A percentile compares a stretch with the other conserved stretches of the same genome.
Evolutionary conservation across 2,113 vertebrate genomes (phyloP).

Genomic region (Irena cyanogastra): DNA sequence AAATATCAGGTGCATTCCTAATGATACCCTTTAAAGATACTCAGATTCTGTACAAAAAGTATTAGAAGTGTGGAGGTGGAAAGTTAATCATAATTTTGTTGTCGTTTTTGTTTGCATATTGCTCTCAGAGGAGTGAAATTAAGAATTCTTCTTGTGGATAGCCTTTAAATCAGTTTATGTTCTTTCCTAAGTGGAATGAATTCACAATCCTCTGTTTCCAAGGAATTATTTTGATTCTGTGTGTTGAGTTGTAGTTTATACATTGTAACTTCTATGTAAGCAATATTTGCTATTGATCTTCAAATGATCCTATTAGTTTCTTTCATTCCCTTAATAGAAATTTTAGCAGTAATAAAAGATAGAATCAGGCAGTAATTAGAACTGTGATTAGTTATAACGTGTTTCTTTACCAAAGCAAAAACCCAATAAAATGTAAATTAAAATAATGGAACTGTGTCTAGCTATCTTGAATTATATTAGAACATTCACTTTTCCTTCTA

Average conservation of each 20-base stretch:
- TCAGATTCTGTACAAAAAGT: not conserved
- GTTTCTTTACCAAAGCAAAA: constrained; percentile 52
- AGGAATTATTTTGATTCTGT: constrained; percentile 18
- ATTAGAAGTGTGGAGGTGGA: not conserved
- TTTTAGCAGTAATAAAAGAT: constrained; percentile 61
- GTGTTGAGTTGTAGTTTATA: constrained; percentile 1
- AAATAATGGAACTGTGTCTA: constrained; percentile 41
- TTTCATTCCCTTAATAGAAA: constrained; percentile 62
- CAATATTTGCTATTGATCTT: constrained; percentile 61
- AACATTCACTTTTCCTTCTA: not conserved
- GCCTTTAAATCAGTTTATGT: constrained; percentile 7
- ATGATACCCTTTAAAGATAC: not conserved
- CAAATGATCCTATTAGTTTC: constrained; percentile 54
- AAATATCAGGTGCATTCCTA: not conserved
- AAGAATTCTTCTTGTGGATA: not conserved
- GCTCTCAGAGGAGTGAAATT: not conserved
- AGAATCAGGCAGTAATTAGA: constrained; percentile 53
- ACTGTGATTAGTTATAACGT: constrained; percentile 51
- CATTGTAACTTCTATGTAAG: constrained; percentile 30
- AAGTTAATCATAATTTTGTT: not conserved
- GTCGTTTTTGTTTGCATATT: not conserved
- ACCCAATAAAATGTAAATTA: constrained; percentile 50
- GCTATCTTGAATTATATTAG: constrained; percentile 43
- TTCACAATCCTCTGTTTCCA: not conserved
- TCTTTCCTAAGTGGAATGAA: constrained; percentile 7